Conservation (phyloP, 92 coral and sea anemone genomes). For the Bergia sp. region DNA sequence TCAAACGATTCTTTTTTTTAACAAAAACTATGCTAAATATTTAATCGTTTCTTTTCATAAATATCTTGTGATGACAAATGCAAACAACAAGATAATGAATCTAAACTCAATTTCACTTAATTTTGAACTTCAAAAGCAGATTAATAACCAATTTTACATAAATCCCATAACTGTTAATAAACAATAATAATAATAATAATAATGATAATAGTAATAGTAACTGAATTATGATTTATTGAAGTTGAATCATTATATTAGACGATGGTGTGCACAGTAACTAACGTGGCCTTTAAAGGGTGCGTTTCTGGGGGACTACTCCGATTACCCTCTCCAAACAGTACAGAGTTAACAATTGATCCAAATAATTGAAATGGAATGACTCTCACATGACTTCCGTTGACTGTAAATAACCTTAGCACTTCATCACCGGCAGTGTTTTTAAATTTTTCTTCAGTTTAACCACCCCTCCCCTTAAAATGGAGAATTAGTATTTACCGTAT, state of each 20-base stretch:
- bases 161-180: too few relatives aligned
- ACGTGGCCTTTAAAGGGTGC: not conserved
- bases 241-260: not conserved
- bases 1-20: not conserved
- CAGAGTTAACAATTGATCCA: too few relatives aligned
- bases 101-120: not conserved
- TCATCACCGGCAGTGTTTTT: too few relatives aligned
- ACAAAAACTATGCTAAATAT: slow-evolving; percentile 14
- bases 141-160: too few relatives aligned
- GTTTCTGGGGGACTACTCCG: not conserved
- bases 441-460: too few relatives aligned
- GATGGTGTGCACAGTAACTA: not conserved
- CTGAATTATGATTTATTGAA: too few relatives aligned
- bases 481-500: too few relatives aligned
- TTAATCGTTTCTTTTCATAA: not conserved
- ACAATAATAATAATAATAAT: too few relatives aligned
- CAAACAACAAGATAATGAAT: not conserved
- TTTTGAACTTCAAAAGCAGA: not conserved
- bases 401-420: too few relatives aligned
- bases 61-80: slow-evolving; percentile 6
- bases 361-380: too few relatives aligned
- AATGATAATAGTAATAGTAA: too few relatives aligned
- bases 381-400: too few relatives aligned
- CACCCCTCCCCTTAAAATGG: not conserved
- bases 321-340: not conserved